Evolutionary conservation across 1,140 invertebrate species (phyloP), one percentile per base, ranked within the genome.

Genomic region (Drosophila pandora): DNA sequence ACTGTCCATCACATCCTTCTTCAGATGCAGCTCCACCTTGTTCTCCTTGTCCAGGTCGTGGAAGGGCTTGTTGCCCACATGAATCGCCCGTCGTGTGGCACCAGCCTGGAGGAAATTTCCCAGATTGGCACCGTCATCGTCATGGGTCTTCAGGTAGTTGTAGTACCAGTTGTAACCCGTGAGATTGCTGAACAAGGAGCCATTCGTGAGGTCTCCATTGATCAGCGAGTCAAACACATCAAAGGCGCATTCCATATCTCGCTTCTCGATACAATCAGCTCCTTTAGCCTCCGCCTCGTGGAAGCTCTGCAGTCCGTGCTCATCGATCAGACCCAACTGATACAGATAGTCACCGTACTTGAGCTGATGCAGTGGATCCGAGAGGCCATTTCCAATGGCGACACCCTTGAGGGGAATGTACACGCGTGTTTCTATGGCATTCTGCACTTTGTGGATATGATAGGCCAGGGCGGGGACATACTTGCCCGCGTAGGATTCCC

Each of bases 401-500:
- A 98, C 90, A 30, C 95, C 95, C 91, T 95, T 94, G 0, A 96
- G 83, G 64, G 94, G 94, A 6, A 93, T 73, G 54, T 93, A 88
- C 7, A 94, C 93, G 7, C 78, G 55, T 68, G 92, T 76, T 91
- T 94, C 94, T 39, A 93, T 93, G 69, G 90, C 78, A 50, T 90
- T 91, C 54, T 91, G 90, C 7, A 95, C 92, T 23, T 92, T 88
- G 83, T 97, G 95, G 50, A 97, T 97, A 13, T 95, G 94, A 83
- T 96, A 94, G 0, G 94, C 94, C 12, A 97, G 89, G 0, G 96
- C 95, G n/a, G 96, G 96, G 0, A 97, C 94, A 93, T 97, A 97
- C 88, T 96, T 96, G 3, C 97, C 97, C 9, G 94, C 97, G 92
- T 98, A 98, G 10, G 96, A 97, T 92, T 98, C 97, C 1, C 97